Conservation (phyloP, 2,797 vertebrate species). For the Cuniculus paca region DNA sequence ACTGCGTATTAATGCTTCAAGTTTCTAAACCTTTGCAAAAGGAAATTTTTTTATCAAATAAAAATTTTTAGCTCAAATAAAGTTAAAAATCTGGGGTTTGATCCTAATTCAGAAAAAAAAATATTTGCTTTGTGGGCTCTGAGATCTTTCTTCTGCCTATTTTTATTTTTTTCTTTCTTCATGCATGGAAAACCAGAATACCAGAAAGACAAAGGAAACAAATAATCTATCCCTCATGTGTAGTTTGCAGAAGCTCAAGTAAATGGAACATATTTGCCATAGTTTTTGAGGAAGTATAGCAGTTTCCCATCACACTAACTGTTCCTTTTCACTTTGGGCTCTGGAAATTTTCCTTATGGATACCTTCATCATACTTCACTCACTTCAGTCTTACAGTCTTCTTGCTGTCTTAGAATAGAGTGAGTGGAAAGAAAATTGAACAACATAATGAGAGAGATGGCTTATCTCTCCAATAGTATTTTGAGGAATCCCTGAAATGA, state of each 20-base stretch:
- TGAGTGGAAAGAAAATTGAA: neutral
- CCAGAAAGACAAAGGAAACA: constrained; percentile 26
- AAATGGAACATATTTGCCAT: neutral
- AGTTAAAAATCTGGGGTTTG: neutral
- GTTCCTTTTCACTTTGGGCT: constrained; percentile 22
- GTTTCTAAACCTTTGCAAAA: constrained; percentile 29
- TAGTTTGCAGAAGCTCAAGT: constrained; percentile 26
- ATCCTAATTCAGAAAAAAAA: neutral
- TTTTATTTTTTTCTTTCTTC: neutral
- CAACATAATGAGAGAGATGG: neutral
- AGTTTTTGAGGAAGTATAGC: constrained; percentile 35
- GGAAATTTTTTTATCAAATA: constrained; percentile 43
- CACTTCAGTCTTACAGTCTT: neutral
- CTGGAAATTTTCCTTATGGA: constrained; percentile 26
- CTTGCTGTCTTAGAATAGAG: neutral
- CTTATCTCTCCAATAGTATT: neutral
- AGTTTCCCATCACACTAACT: constrained; percentile 31
- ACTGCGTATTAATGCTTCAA: neutral
- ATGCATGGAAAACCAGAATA: constrained; percentile 11
- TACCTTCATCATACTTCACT: neutral
- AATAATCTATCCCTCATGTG: neutral
- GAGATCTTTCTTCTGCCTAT: neutral
- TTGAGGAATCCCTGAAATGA: neutral
- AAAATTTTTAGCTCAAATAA: neutral
- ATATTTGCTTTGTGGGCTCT: neutral